Base-by-base conservation (phyloP, 30 jellyfish, hydroid and myxozoan species). In the Cassiopea xamachana region DNA sequence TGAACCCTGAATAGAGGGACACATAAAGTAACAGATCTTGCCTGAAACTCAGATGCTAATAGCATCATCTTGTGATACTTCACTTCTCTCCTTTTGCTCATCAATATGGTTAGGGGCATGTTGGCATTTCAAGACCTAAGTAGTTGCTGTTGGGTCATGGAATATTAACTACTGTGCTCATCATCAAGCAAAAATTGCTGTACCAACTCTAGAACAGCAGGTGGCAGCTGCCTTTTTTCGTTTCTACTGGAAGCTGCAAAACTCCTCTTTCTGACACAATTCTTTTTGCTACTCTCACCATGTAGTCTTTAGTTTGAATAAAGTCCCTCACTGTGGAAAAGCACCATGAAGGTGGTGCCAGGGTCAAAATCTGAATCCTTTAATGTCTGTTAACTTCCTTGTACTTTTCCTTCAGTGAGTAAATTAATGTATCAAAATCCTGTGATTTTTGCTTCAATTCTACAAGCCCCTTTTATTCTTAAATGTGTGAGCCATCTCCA, bases 291-390 rank as follows among this genome's bases (percentile, higher is more conserved):
- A 61, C 51, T 74, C 79, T 0, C 47, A 76, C 90, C 78, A 86
- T 60, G 85, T 86, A 86, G n/a, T 71, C 55, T 18, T 84, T n/a
- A 48, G 55, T 85, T 18, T 70, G 10, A 84, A 81, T 58, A 48
- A 58, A 59, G n/a, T 81, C 67, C 62, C 43, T 46, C 50, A 60
- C 59, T 16, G 59, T 62, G 44, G 15, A 16, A 6, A 81, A 16
- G 19, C 80, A 81, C 89, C 89, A 81, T 2, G 68, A 47, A 58
- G 79, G 78, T 81, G 89, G 89, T 14, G 72, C 89, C 16, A 81
- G 69, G 3, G 89, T 81, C 45, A 81, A 67, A 27, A 84, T 55
- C 92, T 84, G 85, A 46, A 81, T 60, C 80, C 60, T 55, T 19
- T 19, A 77, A n/a, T 48, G 59, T 79, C 59, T 79, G 18, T 51